Conservation (phyloP, 2,797 vertebrate species). For the Anguilla marmorata region DNA sequence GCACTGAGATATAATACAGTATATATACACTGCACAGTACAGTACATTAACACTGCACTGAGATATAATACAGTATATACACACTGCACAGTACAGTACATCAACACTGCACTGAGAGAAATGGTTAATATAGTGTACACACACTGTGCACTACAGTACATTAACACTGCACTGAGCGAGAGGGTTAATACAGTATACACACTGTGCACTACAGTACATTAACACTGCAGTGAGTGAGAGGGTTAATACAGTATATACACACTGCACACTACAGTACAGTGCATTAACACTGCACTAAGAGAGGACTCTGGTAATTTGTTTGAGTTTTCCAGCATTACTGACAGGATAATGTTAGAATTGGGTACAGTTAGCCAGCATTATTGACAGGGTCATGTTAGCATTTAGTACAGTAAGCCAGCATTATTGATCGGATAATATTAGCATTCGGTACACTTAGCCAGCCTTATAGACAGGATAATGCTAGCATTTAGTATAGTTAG, state of each 20-base stretch:
- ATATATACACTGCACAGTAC: neutral
- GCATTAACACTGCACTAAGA: neutral
- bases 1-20: neutral
- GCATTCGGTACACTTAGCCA: neutral
- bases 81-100: neutral
- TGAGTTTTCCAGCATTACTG: neutral
- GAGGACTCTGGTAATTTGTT: too few relatives aligned
- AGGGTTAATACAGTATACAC: neutral
- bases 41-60: neutral
- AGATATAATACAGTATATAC: neutral
- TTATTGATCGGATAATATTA: too few relatives aligned
- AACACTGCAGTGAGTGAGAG: neutral
- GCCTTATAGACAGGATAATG: neutral
- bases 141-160: neutral
- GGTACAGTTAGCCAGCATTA: neutral
- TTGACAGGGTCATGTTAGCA: neutral
- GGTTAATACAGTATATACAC: constrained; percentile 14
- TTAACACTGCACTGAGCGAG: neutral
- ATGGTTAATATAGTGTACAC: neutral
- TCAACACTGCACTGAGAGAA: neutral
- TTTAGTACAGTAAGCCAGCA: neutral
- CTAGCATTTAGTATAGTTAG: neutral
- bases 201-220: constrained; percentile 11
- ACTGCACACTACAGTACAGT: neutral
- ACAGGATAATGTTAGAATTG: neutral